These are phyloP conservation scores for Metridium senile DNA, from an alignment of 92 coral and sea anemone species.

Conservation along the genomic window DNA sequence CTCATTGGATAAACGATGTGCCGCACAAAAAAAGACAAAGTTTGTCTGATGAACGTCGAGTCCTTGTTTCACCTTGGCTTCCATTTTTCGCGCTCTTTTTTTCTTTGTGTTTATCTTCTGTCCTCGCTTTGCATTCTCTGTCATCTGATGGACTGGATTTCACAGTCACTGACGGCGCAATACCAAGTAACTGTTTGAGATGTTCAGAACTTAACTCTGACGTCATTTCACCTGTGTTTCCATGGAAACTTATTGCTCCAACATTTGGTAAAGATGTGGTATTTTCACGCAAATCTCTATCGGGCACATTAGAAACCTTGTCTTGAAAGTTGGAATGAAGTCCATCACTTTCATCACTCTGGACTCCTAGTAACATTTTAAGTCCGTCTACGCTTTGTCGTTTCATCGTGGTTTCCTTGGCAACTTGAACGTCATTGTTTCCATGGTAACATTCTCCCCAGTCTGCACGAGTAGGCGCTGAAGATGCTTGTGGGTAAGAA, in stretches of 20 bases:
- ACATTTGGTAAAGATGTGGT: background rate
- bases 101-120: background rate
- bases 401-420: background rate
- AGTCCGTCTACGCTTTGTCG: background rate
- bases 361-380: constrained; percentile 4
- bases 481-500: too few species aligned
- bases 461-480: background rate
- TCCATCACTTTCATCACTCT: background rate
- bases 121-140: background rate
- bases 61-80: background rate
- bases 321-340: background rate
- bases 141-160: background rate
- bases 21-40: too few species aligned
- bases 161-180: background rate
- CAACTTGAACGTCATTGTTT: background rate
- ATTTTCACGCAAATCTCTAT: too few species aligned
- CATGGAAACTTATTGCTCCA: background rate
- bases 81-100: background rate
- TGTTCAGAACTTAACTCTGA: constrained; percentile 1
- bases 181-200: constrained; percentile 7
- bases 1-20: background rate
- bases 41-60: constrained; percentile 5
- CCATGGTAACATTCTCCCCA: constrained; percentile 7
- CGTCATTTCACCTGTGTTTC: background rate
- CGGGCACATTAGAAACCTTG: background rate